Base-by-base conservation (phyloP, 1,140 invertebrate species). In the Drosophila nasuta region DNA sequence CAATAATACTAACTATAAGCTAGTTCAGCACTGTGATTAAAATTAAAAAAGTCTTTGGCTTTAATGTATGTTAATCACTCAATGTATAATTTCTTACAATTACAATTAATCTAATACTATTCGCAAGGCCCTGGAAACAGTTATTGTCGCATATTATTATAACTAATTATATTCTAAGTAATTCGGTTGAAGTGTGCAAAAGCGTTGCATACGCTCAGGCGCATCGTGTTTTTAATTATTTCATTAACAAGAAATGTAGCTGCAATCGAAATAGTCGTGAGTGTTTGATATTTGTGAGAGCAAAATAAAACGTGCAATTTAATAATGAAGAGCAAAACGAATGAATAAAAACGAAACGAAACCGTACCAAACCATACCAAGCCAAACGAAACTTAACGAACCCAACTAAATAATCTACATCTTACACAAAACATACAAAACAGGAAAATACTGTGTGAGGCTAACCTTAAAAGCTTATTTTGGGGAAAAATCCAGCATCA, bases 381-480 rank as follows among this genome's bases (percentile, higher is more conserved):
- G 17, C 33, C 43, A 54, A 70, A 33, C 58, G 5, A 49, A 41
- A 49, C 59, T 46, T 30, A 41, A 62, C 45, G 17, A 35, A 17
- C 45, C 49, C 49, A 64, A 51, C 43, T 15, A 65, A 65, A 7
- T 15, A 25, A 25, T 17, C 49, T 51, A 51, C 49, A 8, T 35
- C 30, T 57, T 43, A 43, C n/a, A 11, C 8, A 25, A 43, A 59
- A 11, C 25, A 59, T 28, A 58, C 5, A 41, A 13, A 33, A 33
- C 11, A 68, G 17, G 28, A 33, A 43, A 20, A 58, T 25, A 52
- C 11, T 20, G n/a, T 56, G 28, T 28, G 30, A 41, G 5, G 48
- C 64, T 74, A 70, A 85, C 82, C 82, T 86, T 73, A 41, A 28
- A 52, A 46, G 11, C 15, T 69, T 3, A 58, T 58, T 15, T 51